A percentile compares a stretch with the other conserved stretches of the same genome.
Conservation (phyloP, 2,888 invertebrate genomes). For the Julus scandinavius region DNA sequence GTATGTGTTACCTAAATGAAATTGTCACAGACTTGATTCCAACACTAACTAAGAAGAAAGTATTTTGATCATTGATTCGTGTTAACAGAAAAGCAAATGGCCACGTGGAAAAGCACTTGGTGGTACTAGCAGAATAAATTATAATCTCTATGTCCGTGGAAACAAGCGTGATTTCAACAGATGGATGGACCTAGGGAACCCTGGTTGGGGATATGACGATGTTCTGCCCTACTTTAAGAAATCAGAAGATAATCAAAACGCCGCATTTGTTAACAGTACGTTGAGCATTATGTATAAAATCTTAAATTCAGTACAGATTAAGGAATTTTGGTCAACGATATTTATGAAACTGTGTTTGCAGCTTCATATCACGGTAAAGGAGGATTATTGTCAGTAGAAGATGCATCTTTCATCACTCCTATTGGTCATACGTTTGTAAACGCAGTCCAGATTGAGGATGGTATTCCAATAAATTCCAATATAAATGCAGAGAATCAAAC, state of each 20-base stretch:
- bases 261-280: background rate
- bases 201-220: slow-evolving; percentile 67
- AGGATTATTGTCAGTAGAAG: slow-evolving; percentile 59
- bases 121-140: slow-evolving; percentile 68
- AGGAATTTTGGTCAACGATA: too few relatives aligned
- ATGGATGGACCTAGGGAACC: slow-evolving; percentile 67
- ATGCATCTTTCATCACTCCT: slow-evolving; percentile 59
- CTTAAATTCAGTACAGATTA: too few relatives aligned
- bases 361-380: slow-evolving; percentile 59
- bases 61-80: background rate
- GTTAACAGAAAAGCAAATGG: slow-evolving; percentile 52
- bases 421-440: slow-evolving; percentile 59
- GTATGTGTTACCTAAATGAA: background rate
- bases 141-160: slow-evolving; percentile 68
- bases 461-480: slow-evolving; percentile 60
- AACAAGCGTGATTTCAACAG: slow-evolving; percentile 67
- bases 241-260: slow-evolving; percentile 63
- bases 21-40: background rate
- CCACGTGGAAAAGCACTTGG: slow-evolving; percentile 67
- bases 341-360: background rate
- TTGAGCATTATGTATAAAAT: background rate
- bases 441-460: slow-evolving; percentile 59
- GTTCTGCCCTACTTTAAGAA: slow-evolving; percentile 68
- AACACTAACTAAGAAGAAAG: background rate
- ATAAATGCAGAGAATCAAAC: slow-evolving; percentile 60